A percentile compares a stretch with the other conserved stretches of the same genome.
Evolutionary conservation across 2,888 invertebrate genomes (phyloP).

Genomic region (Lucinisca nassula): DNA sequence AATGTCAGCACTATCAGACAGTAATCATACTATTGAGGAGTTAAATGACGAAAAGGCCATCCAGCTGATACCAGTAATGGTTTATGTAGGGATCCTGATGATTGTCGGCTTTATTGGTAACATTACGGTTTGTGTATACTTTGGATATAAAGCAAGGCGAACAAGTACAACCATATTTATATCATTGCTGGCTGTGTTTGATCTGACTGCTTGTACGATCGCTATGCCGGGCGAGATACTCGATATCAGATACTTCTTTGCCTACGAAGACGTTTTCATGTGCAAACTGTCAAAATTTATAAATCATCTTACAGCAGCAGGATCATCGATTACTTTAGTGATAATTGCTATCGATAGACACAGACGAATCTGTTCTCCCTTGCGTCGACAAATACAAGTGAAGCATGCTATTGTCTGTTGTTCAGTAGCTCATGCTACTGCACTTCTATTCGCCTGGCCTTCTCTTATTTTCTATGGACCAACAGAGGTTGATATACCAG

Average conservation of each 20-base stretch:
- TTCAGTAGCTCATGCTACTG: slow-evolving; percentile 41
- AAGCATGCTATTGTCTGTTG: slow-evolving; percentile 66
- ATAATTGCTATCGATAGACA: too few relatives aligned
- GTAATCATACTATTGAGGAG: too few relatives aligned
- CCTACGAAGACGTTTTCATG: slow-evolving; percentile 70
- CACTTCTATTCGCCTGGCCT: slow-evolving; percentile 60
- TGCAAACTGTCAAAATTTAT: slow-evolving; percentile 76
- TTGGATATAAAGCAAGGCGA: too few relatives aligned
- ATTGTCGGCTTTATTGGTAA: too few relatives aligned
- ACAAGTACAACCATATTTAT: slow-evolving; percentile 77
- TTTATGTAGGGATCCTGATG: too few relatives aligned
- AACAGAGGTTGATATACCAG: slow-evolving; percentile 40
- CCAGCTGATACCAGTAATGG: too few relatives aligned
- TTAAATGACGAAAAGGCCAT: too few relatives aligned
- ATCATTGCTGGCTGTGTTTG: slow-evolving; percentile 74
- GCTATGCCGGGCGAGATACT: slow-evolving; percentile 80
- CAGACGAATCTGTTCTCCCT: too few relatives aligned
- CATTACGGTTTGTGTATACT: too few relatives aligned
- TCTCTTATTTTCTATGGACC: slow-evolving; percentile 65
- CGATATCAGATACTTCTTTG: slow-evolving; percentile 76
- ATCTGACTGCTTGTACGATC: slow-evolving; percentile 74
- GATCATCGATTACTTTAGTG: slow-evolving; percentile 74
- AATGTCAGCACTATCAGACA: too few relatives aligned
- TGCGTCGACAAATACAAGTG: slow-evolving; percentile 63
- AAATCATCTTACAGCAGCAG: slow-evolving; percentile 68